A percentile compares a stretch with the other conserved stretches of the same genome.
These are phyloP conservation scores for Sanderia malayensis DNA, from an alignment of 30 jellyfish, hydroid and myxozoan species.

Conservation along the genomic window DNA sequence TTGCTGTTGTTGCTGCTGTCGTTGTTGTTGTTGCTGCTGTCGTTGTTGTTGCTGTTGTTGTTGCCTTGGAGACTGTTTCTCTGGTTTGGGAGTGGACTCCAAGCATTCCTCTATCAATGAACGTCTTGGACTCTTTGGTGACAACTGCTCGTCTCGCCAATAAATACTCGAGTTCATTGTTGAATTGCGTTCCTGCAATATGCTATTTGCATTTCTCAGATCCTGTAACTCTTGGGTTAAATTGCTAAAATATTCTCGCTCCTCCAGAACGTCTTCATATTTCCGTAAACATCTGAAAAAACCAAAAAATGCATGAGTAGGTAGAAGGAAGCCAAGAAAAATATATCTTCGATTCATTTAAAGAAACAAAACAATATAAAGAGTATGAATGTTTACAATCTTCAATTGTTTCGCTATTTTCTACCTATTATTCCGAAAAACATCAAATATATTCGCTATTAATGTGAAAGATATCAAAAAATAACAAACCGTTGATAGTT, in stretches of 20 bases:
- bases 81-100: background rate
- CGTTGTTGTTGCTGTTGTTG: background rate
- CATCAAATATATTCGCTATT: no score
- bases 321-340: no score
- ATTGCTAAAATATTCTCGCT: constrained; percentile 55
- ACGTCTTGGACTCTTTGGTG: constrained; percentile 54
- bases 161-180: constrained; percentile 45
- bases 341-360: no score
- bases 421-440: no score
- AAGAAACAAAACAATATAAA: no score
- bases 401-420: no score
- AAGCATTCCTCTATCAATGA: background rate
- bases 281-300: constrained; percentile 59
- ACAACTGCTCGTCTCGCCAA: constrained; percentile 50
- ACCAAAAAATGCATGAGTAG: no score
- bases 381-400: no score
- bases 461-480: background rate
- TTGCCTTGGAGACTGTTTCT: background rate
- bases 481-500: constrained; percentile 58
- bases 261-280: constrained; percentile 80
- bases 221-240: constrained; percentile 67
- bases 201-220: constrained; percentile 47
- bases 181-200: constrained; percentile 44
- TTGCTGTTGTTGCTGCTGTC: no score
- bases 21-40: no score